These are phyloP conservation scores for Chloroclystis v-ata DNA, from an alignment of 2,888 invertebrate genomes.

Conservation along the genomic window DNA sequence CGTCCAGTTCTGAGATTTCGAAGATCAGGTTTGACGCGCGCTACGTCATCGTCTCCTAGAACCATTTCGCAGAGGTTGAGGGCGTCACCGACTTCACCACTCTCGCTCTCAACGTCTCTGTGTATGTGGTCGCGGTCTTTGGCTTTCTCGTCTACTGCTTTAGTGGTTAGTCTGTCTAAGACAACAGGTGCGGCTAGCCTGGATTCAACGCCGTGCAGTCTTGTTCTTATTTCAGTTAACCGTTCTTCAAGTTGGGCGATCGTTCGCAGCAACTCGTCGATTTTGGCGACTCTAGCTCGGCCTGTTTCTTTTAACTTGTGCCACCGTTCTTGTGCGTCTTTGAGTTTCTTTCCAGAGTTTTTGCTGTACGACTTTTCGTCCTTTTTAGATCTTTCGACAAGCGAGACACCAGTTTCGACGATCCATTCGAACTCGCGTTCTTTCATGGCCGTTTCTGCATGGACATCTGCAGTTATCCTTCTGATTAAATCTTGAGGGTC, in stretches of 20 bases:
- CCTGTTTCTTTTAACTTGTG: conserved; percentile 81
- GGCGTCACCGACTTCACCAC: conserved; percentile 86
- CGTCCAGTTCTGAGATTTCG: conserved; percentile 82
- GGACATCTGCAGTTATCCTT: conserved; percentile 84
- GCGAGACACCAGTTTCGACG: conserved; percentile 80
- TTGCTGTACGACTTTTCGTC: conserved; percentile 76
- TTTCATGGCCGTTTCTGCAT: conserved; percentile 85
- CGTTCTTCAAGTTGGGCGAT: conserved; percentile 84
- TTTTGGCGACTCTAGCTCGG: conserved; percentile 82
- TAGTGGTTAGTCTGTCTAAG: conserved; percentile 81
- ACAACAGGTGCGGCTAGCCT: conserved; percentile 82
- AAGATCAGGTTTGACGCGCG: conserved; percentile 84
- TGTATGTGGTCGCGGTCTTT: conserved; percentile 85
- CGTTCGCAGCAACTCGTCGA: conserved; percentile 84
- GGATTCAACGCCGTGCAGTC: conserved; percentile 85
- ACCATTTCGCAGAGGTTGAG: conserved; percentile 88
- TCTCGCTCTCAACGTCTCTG: conserved; percentile 86
- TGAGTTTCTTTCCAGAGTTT: conserved; percentile 77
- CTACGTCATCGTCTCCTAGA: conserved; percentile 84
- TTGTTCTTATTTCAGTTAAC: conserved; percentile 83
- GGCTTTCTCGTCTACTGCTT: conserved; percentile 82
- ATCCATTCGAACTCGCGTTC: conserved; percentile 89
- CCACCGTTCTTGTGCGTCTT: conserved; percentile 82
- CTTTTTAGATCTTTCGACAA: conserved; percentile 81
- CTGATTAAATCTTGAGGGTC: conserved; percentile 86